Evolutionary conservation across 2,113 vertebrate species (phyloP).

Genomic region (Anser cygnoides): DNA sequence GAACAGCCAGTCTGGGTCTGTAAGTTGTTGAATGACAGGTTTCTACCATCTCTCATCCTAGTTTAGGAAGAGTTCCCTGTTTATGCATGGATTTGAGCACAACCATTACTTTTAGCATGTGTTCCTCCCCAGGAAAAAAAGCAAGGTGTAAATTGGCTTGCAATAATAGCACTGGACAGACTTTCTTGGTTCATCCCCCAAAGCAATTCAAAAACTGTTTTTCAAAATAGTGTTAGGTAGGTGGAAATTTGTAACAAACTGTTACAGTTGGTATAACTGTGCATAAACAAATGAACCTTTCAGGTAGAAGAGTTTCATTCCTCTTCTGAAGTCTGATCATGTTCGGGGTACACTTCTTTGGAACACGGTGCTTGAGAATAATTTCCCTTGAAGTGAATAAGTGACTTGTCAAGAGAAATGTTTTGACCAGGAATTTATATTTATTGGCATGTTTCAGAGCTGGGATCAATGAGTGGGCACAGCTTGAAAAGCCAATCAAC

Average conservation of each 20-base stretch:
- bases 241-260: background rate
- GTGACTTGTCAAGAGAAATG: background rate
- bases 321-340: background rate
- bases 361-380: background rate
- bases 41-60: background rate
- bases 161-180: background rate
- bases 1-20: background rate
- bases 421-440: constrained; percentile 17
- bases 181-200: background rate
- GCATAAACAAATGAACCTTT: background rate
- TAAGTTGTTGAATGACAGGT: background rate
- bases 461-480: background rate
- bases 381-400: background rate
- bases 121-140: background rate
- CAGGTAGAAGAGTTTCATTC: background rate
- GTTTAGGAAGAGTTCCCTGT: background rate
- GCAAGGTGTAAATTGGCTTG: background rate
- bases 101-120: background rate
- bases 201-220: background rate
- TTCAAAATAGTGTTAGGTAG: background rate
- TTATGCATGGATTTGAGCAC: background rate
- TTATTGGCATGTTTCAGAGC: background rate
- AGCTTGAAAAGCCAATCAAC: background rate
- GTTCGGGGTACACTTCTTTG: background rate
- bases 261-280: background rate